Evolutionary conservation across 2,113 vertebrate genomes (phyloP), one percentile per base, ranked within the genome.

Genomic region (Hepsetus odoe): DNA sequence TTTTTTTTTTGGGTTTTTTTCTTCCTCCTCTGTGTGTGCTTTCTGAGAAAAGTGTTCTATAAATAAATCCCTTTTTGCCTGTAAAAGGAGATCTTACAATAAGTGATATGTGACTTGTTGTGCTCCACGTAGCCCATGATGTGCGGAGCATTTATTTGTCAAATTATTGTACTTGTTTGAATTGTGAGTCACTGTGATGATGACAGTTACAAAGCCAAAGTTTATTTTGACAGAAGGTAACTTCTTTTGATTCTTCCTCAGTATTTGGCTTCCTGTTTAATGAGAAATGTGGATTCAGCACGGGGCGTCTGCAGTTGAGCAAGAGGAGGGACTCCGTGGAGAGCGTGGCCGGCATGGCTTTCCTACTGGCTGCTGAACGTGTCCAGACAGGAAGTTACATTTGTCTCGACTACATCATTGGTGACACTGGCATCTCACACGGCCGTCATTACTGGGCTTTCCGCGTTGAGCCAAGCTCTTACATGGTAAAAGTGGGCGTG

Each of bases 381-480:
- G 89, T 99, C 79, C 96, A 98, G 86, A 93, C 92, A 0, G 97
- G 97, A 64, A 95, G 94, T 84, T 98, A 95, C 87, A 91, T 95
- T 1, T 91, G 91, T 18, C 87, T 99, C 24, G 95, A 99, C 85
- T 98, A 98, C 90, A 97, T 99, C 77, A 94, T 98, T 20, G 96
- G 96, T 0, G 96, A 99, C 79, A 89, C 86, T 0, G 96, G 97
- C 12, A 94, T 99, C 87, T 90, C 94, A 42, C 95, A 94, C 87
- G 98, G 98, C 55, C 94, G 93, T 59, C 96, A 98, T 86, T 99
- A 95, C 70, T 99, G 98, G 97, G 95, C 97, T 61, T 97, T 98
- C 86, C 93, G 32, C 0, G 95, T 99, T 84, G 95, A 97, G 59
- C 90, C 95, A 0, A 91, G 94, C 76, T 98, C 96, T 0, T 99